These are phyloP conservation scores for Pseudochromis fuscus DNA, from an alignment of 2,797 vertebrate species.

Conservation along the genomic window DNA sequence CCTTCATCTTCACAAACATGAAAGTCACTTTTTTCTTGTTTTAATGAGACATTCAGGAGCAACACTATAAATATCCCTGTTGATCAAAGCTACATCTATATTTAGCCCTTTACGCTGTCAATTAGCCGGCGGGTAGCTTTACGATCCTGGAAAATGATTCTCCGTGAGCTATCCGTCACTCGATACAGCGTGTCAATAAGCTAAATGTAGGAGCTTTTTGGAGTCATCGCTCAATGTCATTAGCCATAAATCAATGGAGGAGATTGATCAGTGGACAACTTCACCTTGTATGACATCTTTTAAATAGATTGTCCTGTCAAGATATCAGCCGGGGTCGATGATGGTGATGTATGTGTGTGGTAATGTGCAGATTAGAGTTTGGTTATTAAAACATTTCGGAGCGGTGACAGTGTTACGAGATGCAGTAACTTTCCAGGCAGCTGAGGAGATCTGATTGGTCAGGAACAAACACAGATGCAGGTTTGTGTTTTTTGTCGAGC, in stretches of 20 bases:
- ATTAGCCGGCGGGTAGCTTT: slow-evolving; percentile 36
- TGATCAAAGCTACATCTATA: slow-evolving; percentile 33
- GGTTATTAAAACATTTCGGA: slow-evolving; percentile 26
- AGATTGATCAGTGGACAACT: slow-evolving; percentile 52
- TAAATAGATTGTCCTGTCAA: slow-evolving; percentile 61
- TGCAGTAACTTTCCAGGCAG: slow-evolving; percentile 13
- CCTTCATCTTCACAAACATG: not conserved
- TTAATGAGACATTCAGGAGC: slow-evolving; percentile 13
- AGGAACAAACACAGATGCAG: slow-evolving; percentile 26
- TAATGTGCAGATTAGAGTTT: slow-evolving; percentile 21
- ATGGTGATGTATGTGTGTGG: not conserved
- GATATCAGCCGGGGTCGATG: slow-evolving; percentile 41
- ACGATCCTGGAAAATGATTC: slow-evolving; percentile 29
- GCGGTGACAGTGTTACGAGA: slow-evolving; percentile 8
- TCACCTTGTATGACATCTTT: slow-evolving; percentile 66
- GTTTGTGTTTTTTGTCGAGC: slow-evolving; percentile 20
- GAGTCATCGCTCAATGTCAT: slow-evolving; percentile 56
- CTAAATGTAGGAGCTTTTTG: slow-evolving; percentile 63
- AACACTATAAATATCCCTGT: slow-evolving; percentile 23
- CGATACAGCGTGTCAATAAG: slow-evolving; percentile 50
- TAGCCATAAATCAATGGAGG: slow-evolving; percentile 57
- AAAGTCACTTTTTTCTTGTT: slow-evolving; percentile 1
- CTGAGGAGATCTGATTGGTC: slow-evolving; percentile 15
- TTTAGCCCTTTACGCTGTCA: slow-evolving; percentile 39
- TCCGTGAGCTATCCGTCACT: slow-evolving; percentile 39